Percentiles rank a stretch among this genome's conserved stretches.
Conservation (phyloP, 1,140 invertebrate genomes). For the Venturia canescens region DNA sequence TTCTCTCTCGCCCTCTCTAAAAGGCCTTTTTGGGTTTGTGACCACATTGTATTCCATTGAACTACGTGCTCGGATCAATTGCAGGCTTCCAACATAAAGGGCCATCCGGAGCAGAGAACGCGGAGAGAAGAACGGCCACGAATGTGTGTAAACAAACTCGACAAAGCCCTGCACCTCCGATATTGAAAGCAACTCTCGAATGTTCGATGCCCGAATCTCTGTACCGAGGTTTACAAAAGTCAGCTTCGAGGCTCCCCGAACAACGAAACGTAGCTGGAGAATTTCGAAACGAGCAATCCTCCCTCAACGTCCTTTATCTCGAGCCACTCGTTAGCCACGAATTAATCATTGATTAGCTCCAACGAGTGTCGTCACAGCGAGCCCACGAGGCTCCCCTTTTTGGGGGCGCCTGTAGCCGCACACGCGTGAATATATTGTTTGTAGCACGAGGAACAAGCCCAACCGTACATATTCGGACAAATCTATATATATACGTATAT, state of each 20-base stretch:
- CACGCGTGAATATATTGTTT: too few relatives aligned
- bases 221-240: too few relatives aligned
- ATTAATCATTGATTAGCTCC: too few relatives aligned
- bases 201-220: slow-evolving; percentile 37
- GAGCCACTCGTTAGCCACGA: too few relatives aligned
- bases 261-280: too few relatives aligned
- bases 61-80: slow-evolving; percentile 6
- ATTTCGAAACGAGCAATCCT: too few relatives aligned
- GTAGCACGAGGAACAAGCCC: background rate
- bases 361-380: too few relatives aligned
- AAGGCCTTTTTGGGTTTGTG: background rate
- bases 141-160: slow-evolving; percentile 59
- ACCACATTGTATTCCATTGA: slow-evolving; percentile 47
- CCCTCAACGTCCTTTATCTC: too few relatives aligned
- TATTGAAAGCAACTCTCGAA: slow-evolving; percentile 58
- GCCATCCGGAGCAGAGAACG: slow-evolving; percentile 36
- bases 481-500: slow-evolving; percentile 11
- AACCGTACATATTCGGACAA: background rate
- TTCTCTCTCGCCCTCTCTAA: background rate
- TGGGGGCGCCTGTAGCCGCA: too few relatives aligned
- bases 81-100: background rate
- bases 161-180: slow-evolving; percentile 60
- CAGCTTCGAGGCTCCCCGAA: too few relatives aligned
- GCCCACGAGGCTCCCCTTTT: too few relatives aligned
- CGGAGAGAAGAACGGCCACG: slow-evolving; percentile 39